Percentiles rank a stretch among this genome's conserved stretches.
phyloP scores from a whole-genome alignment of 2,113 vertebrate genomes.

The Apodemus speciosus region DNA sequence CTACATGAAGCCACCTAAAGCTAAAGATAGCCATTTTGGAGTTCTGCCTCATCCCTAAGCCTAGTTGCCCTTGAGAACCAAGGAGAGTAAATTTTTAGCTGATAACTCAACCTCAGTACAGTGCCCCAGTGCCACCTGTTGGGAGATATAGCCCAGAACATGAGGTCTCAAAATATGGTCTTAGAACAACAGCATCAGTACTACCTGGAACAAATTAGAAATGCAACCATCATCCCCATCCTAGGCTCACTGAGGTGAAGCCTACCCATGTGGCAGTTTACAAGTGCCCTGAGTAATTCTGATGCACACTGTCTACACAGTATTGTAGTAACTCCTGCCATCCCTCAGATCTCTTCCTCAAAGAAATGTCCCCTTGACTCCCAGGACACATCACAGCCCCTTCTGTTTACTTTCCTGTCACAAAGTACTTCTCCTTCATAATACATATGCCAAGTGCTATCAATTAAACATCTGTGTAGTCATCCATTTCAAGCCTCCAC shows the following conservation, averaged over 20 bases:
- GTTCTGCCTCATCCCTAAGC: background rate
- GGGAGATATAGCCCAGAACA: background rate
- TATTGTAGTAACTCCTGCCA: background rate
- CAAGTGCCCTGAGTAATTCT: background rate
- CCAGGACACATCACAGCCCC: background rate
- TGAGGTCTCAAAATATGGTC: background rate
- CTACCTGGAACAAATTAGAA: background rate
- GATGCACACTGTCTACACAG: background rate
- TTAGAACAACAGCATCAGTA: background rate
- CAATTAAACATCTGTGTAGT: constrained; percentile 19
- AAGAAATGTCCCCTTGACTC: background rate
- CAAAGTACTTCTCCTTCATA: constrained; percentile 17
- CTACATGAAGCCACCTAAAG: background rate
- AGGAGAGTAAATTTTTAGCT: background rate
- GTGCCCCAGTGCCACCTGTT: background rate
- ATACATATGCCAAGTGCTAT: background rate
- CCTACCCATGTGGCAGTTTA: background rate
- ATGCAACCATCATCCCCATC: background rate
- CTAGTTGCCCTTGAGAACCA: background rate
- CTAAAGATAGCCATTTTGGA: constrained; percentile 1
- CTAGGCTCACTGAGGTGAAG: background rate
- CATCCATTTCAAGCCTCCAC: background rate
- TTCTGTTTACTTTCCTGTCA: constrained; percentile 34
- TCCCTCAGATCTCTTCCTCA: constrained; percentile 10
- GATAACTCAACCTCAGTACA: background rate